phyloP scores from a whole-genome alignment of 2,797 vertebrate genomes.

The Onychomys arenicola region DNA sequence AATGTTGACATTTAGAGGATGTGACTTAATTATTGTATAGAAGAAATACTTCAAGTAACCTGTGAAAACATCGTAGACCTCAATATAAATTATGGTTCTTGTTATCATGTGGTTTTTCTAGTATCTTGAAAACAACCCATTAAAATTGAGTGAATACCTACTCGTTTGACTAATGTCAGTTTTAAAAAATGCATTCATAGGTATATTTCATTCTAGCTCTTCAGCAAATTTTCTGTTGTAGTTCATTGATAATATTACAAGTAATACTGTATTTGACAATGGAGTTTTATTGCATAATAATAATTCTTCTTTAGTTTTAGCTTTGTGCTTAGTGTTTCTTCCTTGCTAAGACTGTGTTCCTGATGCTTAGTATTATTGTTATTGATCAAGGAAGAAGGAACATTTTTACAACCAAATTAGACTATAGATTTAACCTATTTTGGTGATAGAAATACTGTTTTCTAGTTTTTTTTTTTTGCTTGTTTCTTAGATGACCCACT shows the following conservation, averaged over 20 bases:
- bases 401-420: constrained; percentile 24
- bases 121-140: constrained; percentile 25
- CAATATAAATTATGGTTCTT: neutral
- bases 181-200: neutral
- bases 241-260: neutral
- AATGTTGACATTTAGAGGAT: constrained; percentile 23
- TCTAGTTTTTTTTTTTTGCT: neutral
- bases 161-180: neutral
- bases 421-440: constrained; percentile 63
- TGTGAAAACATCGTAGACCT: neutral
- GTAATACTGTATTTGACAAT: neutral
- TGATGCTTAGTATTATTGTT: neutral
- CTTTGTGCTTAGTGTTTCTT: constrained; percentile 1
- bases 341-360: neutral
- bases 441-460: constrained; percentile 58
- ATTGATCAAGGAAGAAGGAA: constrained; percentile 2
- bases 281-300: neutral
- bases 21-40: neutral
- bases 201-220: neutral
- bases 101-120: neutral
- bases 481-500: constrained; percentile 67
- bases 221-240: neutral
- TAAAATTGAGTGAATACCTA: neutral
- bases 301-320: neutral
- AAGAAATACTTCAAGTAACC: constrained; percentile 12